Conservation (phyloP, 2,888 invertebrate genomes). For the Drymonia ruficornis region DNA sequence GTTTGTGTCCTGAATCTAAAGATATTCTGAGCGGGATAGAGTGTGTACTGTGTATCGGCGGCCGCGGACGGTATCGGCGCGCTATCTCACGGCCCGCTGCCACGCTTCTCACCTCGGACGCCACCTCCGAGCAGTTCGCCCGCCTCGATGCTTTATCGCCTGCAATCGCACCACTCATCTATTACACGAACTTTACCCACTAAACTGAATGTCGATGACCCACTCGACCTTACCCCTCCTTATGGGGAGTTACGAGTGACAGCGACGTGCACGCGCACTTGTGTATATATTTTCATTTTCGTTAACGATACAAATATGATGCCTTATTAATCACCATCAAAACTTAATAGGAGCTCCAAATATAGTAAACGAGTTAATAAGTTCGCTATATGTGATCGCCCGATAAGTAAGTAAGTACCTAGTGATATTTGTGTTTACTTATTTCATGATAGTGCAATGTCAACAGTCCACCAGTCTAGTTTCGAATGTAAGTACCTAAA, state of each 20-base stretch:
- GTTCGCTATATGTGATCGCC: too few relatives aligned
- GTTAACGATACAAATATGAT: constrained; percentile 26
- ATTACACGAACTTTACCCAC: constrained; percentile 71
- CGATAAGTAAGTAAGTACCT: too few relatives aligned
- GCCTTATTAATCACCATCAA: neutral
- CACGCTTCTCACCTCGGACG: constrained; percentile 81
- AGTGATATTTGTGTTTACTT: too few relatives aligned
- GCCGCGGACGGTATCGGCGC: constrained; percentile 61
- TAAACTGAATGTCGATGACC: constrained; percentile 71
- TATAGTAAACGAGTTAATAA: too few relatives aligned
- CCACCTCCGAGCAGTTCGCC: constrained; percentile 61
- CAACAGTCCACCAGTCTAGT: constrained; percentile 16
- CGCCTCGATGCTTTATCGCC: constrained; percentile 70
- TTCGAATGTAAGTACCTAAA: constrained; percentile 24
- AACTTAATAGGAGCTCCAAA: neutral
- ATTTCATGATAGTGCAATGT: constrained; percentile 13
- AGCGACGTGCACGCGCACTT: constrained; percentile 46
- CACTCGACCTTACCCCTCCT: constrained; percentile 55
- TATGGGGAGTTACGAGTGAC: constrained; percentile 58
- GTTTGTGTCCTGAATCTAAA: neutral
- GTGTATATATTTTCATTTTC: constrained; percentile 34
- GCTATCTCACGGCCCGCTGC: constrained; percentile 78
- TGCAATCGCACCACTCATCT: constrained; percentile 73
- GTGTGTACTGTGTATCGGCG: constrained; percentile 1
- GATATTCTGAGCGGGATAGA: neutral